These are phyloP conservation scores for Chionomys nivalis DNA, from an alignment of 2,113 vertebrate genomes.

Conservation along the genomic window DNA sequence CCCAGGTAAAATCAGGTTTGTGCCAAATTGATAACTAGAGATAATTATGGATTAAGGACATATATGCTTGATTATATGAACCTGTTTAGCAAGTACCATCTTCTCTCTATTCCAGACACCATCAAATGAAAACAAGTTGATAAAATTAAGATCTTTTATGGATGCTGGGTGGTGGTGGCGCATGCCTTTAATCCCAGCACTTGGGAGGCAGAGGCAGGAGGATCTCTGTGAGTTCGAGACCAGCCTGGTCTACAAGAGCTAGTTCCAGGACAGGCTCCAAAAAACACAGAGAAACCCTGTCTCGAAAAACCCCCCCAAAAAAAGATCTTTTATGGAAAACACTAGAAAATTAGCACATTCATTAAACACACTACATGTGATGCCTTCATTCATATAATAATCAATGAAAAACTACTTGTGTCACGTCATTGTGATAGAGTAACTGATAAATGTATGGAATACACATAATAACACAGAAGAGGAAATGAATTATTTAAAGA, in stretches of 20 bases:
- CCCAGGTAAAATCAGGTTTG: background rate
- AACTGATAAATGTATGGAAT: background rate
- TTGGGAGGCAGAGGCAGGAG: too few species aligned
- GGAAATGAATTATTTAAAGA: background rate
- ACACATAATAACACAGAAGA: background rate
- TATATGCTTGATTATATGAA: background rate
- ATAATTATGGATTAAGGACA: background rate
- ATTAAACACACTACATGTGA: background rate
- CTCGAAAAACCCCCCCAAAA: too few species aligned
- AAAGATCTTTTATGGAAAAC: background rate
- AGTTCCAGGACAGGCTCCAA: too few species aligned
- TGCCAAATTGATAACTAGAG: background rate
- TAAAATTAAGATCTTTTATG: background rate
- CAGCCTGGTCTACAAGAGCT: too few species aligned
- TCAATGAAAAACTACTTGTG: background rate
- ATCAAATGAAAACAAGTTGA: background rate
- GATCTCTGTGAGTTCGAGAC: too few species aligned
- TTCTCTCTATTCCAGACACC: background rate
- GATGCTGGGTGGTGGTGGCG: too few species aligned
- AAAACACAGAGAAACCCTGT: too few species aligned
- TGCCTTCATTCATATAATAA: background rate
- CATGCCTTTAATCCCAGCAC: too few species aligned
- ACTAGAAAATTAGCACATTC: background rate
- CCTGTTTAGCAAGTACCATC: background rate
- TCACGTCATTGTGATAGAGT: background rate